phyloP scores from a whole-genome alignment of 64 coral and sea anemone species.

The Montipora cactus region DNA sequence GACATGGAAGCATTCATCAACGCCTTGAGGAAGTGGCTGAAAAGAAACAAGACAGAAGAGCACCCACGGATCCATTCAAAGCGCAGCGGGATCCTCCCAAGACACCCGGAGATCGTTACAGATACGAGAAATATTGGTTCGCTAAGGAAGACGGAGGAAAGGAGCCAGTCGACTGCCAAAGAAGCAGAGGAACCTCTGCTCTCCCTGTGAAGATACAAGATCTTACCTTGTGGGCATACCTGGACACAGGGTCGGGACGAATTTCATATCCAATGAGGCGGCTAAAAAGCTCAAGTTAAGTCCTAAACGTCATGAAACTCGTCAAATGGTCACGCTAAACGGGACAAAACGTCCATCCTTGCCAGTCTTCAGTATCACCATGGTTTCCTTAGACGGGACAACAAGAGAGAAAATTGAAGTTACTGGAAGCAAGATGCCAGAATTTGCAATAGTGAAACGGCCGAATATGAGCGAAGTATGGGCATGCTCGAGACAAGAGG shows the following conservation, averaged over 20 bases:
- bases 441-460: background rate
- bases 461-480: no score
- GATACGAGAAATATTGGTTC: conserved; percentile 67
- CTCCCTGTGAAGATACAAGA: conserved; percentile 69
- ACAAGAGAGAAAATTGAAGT: conserved; percentile 69
- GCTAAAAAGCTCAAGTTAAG: background rate
- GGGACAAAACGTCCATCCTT: conserved; percentile 49
- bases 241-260: no score
- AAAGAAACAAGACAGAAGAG: conserved; percentile 65
- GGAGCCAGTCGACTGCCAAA: background rate
- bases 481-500: no score
- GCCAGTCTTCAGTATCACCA: conserved; percentile 58
- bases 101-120: background rate
- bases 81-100: no score
- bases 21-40: conserved; percentile 69
- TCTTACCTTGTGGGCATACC: conserved; percentile 54
- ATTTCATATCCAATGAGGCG: no score
- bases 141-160: conserved; percentile 24
- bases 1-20: conserved; percentile 21
- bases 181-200: conserved; percentile 3
- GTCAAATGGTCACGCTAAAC: conserved; percentile 18
- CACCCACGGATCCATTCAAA: background rate
- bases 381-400: conserved; percentile 37
- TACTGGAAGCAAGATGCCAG: conserved; percentile 56
- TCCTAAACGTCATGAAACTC: no score